Evolutionary conservation across 1,140 invertebrate species (phyloP), one percentile per base, ranked within the genome.

Genomic region (Ladona fulva): DNA sequence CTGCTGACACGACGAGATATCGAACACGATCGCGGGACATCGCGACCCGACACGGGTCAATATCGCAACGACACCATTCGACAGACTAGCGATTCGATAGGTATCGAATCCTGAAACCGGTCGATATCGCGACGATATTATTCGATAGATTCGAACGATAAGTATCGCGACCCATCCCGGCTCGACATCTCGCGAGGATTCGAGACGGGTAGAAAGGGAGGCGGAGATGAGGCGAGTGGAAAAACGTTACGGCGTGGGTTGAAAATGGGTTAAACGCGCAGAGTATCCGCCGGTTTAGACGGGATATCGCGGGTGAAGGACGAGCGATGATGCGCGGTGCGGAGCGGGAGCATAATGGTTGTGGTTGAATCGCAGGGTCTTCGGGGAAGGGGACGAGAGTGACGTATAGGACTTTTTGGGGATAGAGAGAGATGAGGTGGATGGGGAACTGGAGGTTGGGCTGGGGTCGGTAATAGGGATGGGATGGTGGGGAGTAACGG

Each of bases 291-390:
- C 29, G 52, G 52, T 22, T 66, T 66, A 19, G 52, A 22, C 14
- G 52, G 52, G 52, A 66, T 66, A 66, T 66, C n/a, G 52, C 52
- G 52, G n/a, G 52, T 66, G 52, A 66, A 19, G 52, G 52, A 66
- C n/a, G 52, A 22, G 52, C 14, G 52, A 66, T 16, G 52, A 66
- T 66, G 52, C 14, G 16, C 52, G 52, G 14, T 10, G 44, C 10
- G 19, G 44, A 52, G 44, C 19, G 44, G 44, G 44, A 12, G 52
- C 52, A 66, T 19, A 19, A 66, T 66, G 52, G 52, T 66, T 66
- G n/a, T 66, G 52, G 52, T 22, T 66, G 52, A 66, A 66, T 66
- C n/a, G 52, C n/a, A 66, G 52, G 52, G 52, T 66, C 16, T 22
- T 16, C 5, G 52, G 52, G 52, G 52, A 66, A 37, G 29, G 29